phyloP scores from a whole-genome alignment of 2,113 vertebrate species.

The Hymenochirus boettgeri region DNA sequence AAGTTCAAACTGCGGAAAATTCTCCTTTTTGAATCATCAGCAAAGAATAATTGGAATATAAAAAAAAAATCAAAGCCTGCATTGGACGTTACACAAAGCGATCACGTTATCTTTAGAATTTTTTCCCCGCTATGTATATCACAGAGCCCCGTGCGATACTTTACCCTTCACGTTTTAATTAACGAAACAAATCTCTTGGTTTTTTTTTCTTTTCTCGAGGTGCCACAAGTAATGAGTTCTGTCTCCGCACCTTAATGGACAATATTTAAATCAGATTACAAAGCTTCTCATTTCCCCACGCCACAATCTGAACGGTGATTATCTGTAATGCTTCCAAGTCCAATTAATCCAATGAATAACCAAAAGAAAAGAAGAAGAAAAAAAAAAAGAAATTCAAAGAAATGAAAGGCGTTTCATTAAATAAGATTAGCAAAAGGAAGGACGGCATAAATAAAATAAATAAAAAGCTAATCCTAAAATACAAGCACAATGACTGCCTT shows the following conservation, averaged over 20 bases:
- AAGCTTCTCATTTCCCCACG: conserved; percentile 3
- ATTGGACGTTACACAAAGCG: not conserved
- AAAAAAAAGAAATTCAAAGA: too few relatives aligned
- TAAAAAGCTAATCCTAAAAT: too few relatives aligned
- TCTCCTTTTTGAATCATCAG: not conserved
- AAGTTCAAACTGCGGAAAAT: too few relatives aligned
- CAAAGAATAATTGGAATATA: conserved; percentile 7
- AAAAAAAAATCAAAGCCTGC: not conserved
- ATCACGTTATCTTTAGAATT: not conserved
- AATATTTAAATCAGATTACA: conserved; percentile 4
- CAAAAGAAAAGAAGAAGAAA: not conserved
- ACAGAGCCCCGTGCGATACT: not conserved
- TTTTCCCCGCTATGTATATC: not conserved
- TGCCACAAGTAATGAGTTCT: not conserved
- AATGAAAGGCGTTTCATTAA: too few relatives aligned
- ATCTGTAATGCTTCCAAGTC: conserved; percentile 5
- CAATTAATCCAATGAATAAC: conserved; percentile 20
- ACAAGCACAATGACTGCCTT: too few relatives aligned
- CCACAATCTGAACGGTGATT: not conserved
- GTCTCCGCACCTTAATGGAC: not conserved
- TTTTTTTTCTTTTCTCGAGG: too few relatives aligned
- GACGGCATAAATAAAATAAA: too few relatives aligned
- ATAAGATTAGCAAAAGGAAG: too few relatives aligned
- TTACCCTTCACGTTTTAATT: conserved; percentile 9
- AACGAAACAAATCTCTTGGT: not conserved